Conservation (phyloP, 2,888 invertebrate genomes). For the Cetonia aurata region DNA sequence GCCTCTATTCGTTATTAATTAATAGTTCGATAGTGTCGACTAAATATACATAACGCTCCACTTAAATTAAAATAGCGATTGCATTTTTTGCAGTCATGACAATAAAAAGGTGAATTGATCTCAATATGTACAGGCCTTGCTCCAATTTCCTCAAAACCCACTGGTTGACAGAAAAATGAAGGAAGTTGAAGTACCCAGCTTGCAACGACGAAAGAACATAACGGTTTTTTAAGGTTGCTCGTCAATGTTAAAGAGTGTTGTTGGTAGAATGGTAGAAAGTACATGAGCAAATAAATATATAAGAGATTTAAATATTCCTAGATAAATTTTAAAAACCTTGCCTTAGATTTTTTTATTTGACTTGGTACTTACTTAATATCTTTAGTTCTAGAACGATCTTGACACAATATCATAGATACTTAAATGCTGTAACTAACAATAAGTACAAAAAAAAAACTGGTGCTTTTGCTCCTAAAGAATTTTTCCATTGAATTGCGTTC, state of each 20-base stretch:
- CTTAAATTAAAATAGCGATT: conserved; percentile 33
- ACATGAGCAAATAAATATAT: not conserved
- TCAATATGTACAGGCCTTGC: conserved; percentile 30
- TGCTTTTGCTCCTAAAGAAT: too few species aligned
- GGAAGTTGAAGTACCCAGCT: conserved; percentile 27
- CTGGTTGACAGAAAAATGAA: conserved; percentile 22
- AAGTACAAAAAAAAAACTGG: not conserved
- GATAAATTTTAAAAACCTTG: conserved; percentile 15
- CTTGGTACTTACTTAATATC: not conserved
- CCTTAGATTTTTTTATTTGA: not conserved
- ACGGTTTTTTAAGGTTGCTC: not conserved
- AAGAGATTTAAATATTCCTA: conserved; percentile 6
- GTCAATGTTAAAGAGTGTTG: not conserved
- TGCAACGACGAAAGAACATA: not conserved
- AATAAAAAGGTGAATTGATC: conserved; percentile 24
- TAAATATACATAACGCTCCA: conserved; percentile 5
- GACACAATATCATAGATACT: not conserved
- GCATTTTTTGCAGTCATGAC: conserved; percentile 33
- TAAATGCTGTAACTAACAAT: not conserved
- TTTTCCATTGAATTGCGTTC: too few species aligned
- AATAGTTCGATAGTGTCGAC: not conserved
- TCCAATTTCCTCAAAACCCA: conserved; percentile 13
- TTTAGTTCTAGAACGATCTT: conserved; percentile 4
- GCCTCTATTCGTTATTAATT: conserved; percentile 15
- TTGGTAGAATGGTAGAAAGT: not conserved